A percentile compares a stretch with the other conserved stretches of the same genome.
These are phyloP conservation scores for Oryzias curvinotus DNA, from an alignment of 2,113 vertebrate genomes.

Conservation along the genomic window DNA sequence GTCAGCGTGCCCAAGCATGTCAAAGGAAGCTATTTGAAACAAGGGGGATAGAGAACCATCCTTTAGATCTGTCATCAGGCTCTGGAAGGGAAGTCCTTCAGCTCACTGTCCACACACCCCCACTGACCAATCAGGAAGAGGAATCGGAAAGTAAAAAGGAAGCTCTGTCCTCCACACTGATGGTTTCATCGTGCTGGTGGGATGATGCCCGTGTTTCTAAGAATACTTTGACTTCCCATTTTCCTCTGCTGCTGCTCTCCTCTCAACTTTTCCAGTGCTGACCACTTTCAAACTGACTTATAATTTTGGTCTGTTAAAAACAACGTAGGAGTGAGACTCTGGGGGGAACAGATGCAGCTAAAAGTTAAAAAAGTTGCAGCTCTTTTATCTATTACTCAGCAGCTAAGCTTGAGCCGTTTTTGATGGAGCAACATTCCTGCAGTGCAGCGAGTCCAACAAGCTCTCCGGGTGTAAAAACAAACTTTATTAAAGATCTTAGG, in stretches of 20 bases:
- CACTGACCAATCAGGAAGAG: conserved; percentile 66
- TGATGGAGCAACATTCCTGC: conserved; percentile 22
- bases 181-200: conserved; percentile 53
- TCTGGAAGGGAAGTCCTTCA: conserved; percentile 53
- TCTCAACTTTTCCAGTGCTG: conserved; percentile 19
- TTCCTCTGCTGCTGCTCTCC: conserved; percentile 15
- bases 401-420: conserved; percentile 14
- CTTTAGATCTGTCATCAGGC: conserved; percentile 77
- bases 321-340: conserved; percentile 5
- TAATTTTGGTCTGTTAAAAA: conserved; percentile 4
- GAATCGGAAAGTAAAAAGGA: conserved; percentile 66
- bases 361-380: background rate
- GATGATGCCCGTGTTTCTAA: conserved; percentile 40
- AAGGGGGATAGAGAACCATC: conserved; percentile 74
- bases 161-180: conserved; percentile 38
- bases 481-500: conserved; percentile 66
- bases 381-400: conserved; percentile 3
- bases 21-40: conserved; percentile 80
- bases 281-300: conserved; percentile 21
- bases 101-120: conserved; percentile 60
- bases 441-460: conserved; percentile 20
- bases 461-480: conserved; percentile 43
- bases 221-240: conserved; percentile 32
- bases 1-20: conserved; percentile 77
- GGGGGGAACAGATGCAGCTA: background rate